Evolutionary conservation across 2,113 vertebrate species (phyloP).

Genomic region (Fukomys damarensis): DNA sequence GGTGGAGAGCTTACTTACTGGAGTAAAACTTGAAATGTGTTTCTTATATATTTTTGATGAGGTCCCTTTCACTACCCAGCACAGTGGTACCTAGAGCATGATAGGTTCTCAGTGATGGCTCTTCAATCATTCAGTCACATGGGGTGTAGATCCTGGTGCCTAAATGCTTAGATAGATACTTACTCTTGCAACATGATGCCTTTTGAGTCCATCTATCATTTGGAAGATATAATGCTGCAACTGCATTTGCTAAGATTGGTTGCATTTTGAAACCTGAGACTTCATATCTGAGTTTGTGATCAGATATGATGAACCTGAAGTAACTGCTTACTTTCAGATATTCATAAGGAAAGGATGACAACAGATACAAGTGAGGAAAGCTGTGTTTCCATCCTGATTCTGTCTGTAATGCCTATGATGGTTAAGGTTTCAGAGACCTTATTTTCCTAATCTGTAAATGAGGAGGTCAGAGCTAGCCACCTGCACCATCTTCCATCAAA

Average conservation of each 20-base stretch:
- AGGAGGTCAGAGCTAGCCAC: neutral
- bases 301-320: neutral
- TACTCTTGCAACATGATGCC: neutral
- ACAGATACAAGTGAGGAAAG: neutral
- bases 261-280: slow-evolving; percentile 12
- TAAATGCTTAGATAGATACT: neutral
- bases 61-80: neutral
- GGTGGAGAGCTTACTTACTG: neutral
- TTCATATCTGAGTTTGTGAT: neutral
- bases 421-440: neutral
- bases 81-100: neutral
- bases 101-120: neutral
- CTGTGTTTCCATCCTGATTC: neutral
- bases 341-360: neutral
- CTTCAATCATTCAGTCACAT: neutral
- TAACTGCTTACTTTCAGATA: neutral
- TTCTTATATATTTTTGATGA: neutral
- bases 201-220: neutral
- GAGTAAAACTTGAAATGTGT: slow-evolving; percentile 27
- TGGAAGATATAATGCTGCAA: neutral
- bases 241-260: neutral
- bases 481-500: neutral
- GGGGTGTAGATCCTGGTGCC: neutral
- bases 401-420: neutral
- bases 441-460: neutral